A percentile compares a stretch with the other conserved stretches of the same genome.
phyloP scores from a whole-genome alignment of 1,140 invertebrate species.

The Macrocentrus cingulum region DNA sequence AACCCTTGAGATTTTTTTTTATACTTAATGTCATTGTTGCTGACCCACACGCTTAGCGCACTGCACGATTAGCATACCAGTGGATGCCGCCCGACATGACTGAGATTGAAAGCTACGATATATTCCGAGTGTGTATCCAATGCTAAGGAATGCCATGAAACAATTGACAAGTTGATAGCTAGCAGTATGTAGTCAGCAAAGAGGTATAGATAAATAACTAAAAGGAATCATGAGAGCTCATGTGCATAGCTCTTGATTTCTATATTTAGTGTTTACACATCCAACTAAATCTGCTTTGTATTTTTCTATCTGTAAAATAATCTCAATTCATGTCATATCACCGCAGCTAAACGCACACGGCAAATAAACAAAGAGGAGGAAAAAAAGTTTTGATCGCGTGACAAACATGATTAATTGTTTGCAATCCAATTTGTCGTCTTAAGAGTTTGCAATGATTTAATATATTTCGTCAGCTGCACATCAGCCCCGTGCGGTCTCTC shows the following conservation, averaged over 20 bases:
- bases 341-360: too few relatives aligned
- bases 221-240: too few relatives aligned
- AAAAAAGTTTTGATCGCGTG: constrained; percentile 8
- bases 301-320: constrained; percentile 3
- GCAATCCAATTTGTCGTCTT: not conserved
- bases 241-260: too few relatives aligned
- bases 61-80: not conserved
- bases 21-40: too few relatives aligned
- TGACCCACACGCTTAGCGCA: too few relatives aligned
- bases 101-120: not conserved
- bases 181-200: too few relatives aligned
- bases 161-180: constrained; percentile 4
- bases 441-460: not conserved
- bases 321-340: too few relatives aligned
- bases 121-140: not conserved
- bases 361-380: not conserved
- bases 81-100: not conserved
- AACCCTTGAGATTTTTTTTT: not conserved
- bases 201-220: too few relatives aligned
- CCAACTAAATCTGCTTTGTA: too few relatives aligned
- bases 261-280: too few relatives aligned
- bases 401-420: not conserved
- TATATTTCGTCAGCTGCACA: too few relatives aligned
- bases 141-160: not conserved
- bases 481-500: too few relatives aligned